phyloP scores from a whole-genome alignment of 1,140 invertebrate genomes.

The Drosophila repletoides region DNA sequence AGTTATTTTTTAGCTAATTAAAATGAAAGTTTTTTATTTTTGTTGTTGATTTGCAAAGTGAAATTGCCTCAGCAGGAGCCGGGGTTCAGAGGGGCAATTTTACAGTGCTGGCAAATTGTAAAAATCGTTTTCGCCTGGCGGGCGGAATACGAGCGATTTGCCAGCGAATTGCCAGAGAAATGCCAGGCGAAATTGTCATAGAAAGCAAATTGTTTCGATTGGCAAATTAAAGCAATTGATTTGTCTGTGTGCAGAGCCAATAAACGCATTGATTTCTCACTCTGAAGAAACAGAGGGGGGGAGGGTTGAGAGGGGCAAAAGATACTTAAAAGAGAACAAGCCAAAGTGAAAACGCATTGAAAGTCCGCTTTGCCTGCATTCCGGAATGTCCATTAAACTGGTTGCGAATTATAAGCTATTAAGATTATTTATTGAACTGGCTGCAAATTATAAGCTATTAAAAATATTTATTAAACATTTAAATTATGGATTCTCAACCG shows the following conservation, averaged over 20 bases:
- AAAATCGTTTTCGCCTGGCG: slow-evolving; percentile 1
- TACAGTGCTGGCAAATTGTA: slow-evolving; percentile 35
- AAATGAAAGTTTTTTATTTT: slow-evolving; percentile 67
- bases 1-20: slow-evolving; percentile 56
- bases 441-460: too few relatives aligned
- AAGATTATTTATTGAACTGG: too few relatives aligned
- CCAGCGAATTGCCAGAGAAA: slow-evolving; percentile 17
- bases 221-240: slow-evolving; percentile 42
- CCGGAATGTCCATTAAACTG: too few relatives aligned
- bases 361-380: too few relatives aligned
- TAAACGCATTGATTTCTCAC: slow-evolving; percentile 23
- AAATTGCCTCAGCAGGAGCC: slow-evolving; percentile 45
- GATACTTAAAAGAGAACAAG: too few relatives aligned
- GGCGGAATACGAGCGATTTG: slow-evolving; percentile 21
- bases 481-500: too few relatives aligned
- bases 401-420: too few relatives aligned
- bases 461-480: too few relatives aligned
- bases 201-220: slow-evolving; percentile 33
- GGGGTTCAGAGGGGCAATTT: slow-evolving; percentile 1
- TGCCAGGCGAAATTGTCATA: slow-evolving; percentile 27
- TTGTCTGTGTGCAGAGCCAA: slow-evolving; percentile 27
- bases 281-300: background rate
- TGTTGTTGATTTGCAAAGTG: slow-evolving; percentile 43
- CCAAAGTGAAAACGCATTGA: slow-evolving; percentile 16
- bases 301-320: background rate